Evolutionary conservation across 2,888 invertebrate species (phyloP), one percentile per base, ranked within the genome.

Genomic region (Lucinisca nassula): DNA sequence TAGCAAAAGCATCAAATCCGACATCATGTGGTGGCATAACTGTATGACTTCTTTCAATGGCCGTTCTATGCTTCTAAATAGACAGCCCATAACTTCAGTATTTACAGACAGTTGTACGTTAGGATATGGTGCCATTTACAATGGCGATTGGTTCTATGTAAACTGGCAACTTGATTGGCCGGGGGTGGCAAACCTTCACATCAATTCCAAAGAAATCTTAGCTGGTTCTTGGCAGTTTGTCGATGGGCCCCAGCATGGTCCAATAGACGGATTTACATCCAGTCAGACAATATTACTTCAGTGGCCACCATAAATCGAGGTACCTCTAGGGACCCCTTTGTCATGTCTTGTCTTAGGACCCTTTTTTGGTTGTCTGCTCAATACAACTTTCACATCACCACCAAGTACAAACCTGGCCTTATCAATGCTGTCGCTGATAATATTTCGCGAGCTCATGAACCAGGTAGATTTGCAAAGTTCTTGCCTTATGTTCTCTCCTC

Each of bases 141-240:
- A n/a, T n/a, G n/a, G n/a, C n/a, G 40, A 40, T 40, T 40, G 40
- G 40, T 40, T 40, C 40, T 40, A 40, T 40, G 14, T 14, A 40
- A 40, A 40, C 14, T 40, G 40, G 40, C 40, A 40, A 14, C 40
- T 40, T 1, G 84, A 84, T 30, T 38, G 79, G 35, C 79, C 79
- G 8, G 14, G 27, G 10, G 24, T 32, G 17, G 40, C 8, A 55
- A 45, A 45, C 17, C 45, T 45, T 45, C 45, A 17, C 17, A 45
- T 45, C 45, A 45, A 45, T 17, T 17, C 45, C 17, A 45, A 45
- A 45, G 45, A 45, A 45, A 17, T 45, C 17, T 45, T 45, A 17
- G 17, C 45, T 45, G 45, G 14, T 55, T 55, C 55, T 21, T 55
- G 4, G 14, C 55, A 14, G 55, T 55, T 10, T 55, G 55, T 55